Base-by-base conservation (phyloP, 2,888 invertebrate species). In the Diabrotica balteata region DNA sequence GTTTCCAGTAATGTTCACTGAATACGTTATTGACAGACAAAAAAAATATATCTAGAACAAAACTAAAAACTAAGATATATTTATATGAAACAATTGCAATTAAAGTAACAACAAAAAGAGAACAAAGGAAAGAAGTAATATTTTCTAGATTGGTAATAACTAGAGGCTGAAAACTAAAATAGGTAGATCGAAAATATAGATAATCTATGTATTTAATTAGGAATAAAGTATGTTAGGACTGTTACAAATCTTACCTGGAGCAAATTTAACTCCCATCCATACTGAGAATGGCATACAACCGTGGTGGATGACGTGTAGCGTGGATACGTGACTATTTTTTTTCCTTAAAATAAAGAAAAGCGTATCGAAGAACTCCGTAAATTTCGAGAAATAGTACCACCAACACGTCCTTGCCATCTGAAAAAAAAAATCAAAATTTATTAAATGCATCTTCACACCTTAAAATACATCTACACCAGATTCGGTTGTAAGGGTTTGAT, bases 381-480 rank as follows among this genome's bases (percentile, higher is more conserved):
- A 96, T 85, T 97, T 97, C 44, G 96, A 95, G 80, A 97, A 89
- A 83, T 93, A 96, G 80, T 96, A 97, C 94, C 94, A 94, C 95
- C 96, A 97, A 81, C 95, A 95, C 46, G 92, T 94, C 47, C 83
- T 81, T 5, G 92, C 93, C 86, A 95, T 94, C 94, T 95, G 86
- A 47, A 83, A 50, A 55, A 32, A 17, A 60, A 58, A 60, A 22
- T 50, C 47, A 59, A 59, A 9, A 60, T 52, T 61, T 51, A 78
- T 78, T 32, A 32, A 32, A 32, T 32, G 32, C 4, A 32, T 32
- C 32, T 32, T 32, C 2, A 32, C 5, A 32, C 32, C 32, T 32
- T 32, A 32, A 4, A 32, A 32, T 32, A 32, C 4, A 32, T 32
- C 32, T 32, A 32, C 32, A 32, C 32, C 4, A 32, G 5, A 32